Conservation (phyloP, 2,797 vertebrate species). For the Acanthurus tractus region DNA sequence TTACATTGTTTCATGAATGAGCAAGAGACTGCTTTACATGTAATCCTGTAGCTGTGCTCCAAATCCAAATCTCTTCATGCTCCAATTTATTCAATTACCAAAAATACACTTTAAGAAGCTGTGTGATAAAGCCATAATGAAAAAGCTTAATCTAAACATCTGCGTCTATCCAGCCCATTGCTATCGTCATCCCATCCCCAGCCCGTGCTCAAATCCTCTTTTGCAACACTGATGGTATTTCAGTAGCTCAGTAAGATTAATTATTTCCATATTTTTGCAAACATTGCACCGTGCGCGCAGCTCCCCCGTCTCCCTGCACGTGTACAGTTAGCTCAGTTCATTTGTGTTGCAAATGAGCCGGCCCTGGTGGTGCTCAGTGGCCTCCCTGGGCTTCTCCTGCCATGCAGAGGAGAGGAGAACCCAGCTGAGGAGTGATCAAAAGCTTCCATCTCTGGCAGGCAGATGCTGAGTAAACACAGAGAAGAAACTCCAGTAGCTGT, state of each 20-base stretch:
- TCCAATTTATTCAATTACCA: conserved; percentile 72
- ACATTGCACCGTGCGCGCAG: conserved; percentile 57
- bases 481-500: conserved; percentile 56
- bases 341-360: conserved; percentile 78
- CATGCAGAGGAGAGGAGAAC: conserved; percentile 64
- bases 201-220: conserved; percentile 69
- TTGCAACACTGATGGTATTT: conserved; percentile 75
- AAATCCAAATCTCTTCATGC: conserved; percentile 67
- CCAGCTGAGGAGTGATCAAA: conserved; percentile 75
- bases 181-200: conserved; percentile 60
- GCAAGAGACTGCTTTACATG: conserved; percentile 35
- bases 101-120: conserved; percentile 72
- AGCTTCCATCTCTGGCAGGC: conserved; percentile 63
- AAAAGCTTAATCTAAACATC: conserved; percentile 76
- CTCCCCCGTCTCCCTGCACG: conserved; percentile 50
- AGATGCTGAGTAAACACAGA: conserved; percentile 75
- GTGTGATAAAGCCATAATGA: conserved; percentile 72
- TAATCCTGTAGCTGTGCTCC: conserved; percentile 59
- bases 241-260: conserved; percentile 75
- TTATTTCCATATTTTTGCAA: conserved; percentile 80
- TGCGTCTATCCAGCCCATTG: conserved; percentile 63
- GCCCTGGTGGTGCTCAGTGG: conserved; percentile 47
- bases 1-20: conserved; percentile 59
- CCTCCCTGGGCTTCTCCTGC: conserved; percentile 67
- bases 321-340: conserved; percentile 79